phyloP scores from a whole-genome alignment of 2,113 vertebrate species.

The Copsychus sechellarum region DNA sequence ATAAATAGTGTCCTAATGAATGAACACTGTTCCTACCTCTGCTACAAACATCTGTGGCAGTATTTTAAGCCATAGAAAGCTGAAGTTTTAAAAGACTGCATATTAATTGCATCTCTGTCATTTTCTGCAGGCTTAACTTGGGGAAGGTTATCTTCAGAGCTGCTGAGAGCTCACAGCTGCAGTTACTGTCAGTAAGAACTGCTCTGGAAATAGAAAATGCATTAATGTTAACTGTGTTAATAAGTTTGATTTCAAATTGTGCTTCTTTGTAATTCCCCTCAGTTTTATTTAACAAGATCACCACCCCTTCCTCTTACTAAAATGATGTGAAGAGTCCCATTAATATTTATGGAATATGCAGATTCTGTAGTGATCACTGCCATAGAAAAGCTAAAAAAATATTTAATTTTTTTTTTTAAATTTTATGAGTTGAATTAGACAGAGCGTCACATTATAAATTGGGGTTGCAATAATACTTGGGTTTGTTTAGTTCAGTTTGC shows the following conservation, averaged over 20 bases:
- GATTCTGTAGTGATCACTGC: background rate
- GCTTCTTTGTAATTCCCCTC: background rate
- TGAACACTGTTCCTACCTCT: background rate
- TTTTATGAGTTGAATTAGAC: background rate
- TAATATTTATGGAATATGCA: background rate
- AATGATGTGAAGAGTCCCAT: background rate
- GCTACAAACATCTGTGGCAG: background rate
- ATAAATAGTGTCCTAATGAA: background rate
- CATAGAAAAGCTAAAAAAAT: background rate
- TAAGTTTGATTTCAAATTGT: constrained; percentile 14
- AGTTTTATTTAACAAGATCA: background rate
- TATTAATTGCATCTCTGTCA: background rate
- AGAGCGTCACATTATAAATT: background rate
- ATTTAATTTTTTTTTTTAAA: background rate
- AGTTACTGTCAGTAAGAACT: background rate
- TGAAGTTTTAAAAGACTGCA: background rate
- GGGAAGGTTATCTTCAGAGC: background rate
- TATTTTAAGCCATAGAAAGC: background rate
- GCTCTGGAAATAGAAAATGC: constrained; percentile 10
- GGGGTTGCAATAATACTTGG: background rate
- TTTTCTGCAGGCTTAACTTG: background rate
- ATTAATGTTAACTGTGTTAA: constrained; percentile 2
- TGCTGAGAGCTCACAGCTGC: constrained; percentile 25
- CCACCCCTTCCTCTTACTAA: background rate
- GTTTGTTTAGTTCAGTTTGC: background rate